Percentiles rank a stretch among this genome's conserved stretches.
Conservation (phyloP, 2,888 invertebrate species). For the Sarcophaga carnaria region DNA sequence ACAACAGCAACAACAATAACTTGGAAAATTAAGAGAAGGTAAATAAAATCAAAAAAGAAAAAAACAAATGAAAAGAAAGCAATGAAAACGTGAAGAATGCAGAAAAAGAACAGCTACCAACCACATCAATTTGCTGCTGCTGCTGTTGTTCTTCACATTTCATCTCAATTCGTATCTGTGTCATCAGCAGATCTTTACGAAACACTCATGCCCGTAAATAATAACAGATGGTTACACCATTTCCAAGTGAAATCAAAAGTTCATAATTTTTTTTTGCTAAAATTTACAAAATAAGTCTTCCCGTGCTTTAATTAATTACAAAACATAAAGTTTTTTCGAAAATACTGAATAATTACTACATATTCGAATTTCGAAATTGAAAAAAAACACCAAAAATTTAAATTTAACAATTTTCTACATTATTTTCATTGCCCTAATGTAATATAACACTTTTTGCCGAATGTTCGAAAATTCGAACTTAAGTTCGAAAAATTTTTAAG, state of each 20-base stretch:
- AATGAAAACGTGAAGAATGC: background rate
- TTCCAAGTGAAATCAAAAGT: background rate
- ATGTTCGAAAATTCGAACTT: no score
- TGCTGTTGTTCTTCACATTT: constrained; percentile 43
- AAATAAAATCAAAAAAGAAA: constrained; percentile 44
- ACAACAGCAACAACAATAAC: constrained; percentile 11
- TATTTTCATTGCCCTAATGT: no score
- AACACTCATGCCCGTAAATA: background rate
- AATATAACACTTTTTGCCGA: no score
- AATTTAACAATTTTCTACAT: no score
- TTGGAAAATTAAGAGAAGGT: background rate
- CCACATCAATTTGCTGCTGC: constrained; percentile 40
- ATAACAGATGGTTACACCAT: constrained; percentile 26
- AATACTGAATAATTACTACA: no score
- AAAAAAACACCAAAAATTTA: no score
- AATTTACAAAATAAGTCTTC: no score
- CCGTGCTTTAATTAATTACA: no score
- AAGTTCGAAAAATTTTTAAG: no score
- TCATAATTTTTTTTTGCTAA: no score
- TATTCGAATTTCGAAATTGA: no score
- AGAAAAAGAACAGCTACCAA: constrained; percentile 9
- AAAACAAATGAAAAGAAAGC: background rate
- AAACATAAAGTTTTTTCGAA: no score
- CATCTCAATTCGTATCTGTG: constrained; percentile 42
- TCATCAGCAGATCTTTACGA: constrained; percentile 20